Conservation (phyloP, 2,888 invertebrate genomes). For the Plebejus argus region DNA sequence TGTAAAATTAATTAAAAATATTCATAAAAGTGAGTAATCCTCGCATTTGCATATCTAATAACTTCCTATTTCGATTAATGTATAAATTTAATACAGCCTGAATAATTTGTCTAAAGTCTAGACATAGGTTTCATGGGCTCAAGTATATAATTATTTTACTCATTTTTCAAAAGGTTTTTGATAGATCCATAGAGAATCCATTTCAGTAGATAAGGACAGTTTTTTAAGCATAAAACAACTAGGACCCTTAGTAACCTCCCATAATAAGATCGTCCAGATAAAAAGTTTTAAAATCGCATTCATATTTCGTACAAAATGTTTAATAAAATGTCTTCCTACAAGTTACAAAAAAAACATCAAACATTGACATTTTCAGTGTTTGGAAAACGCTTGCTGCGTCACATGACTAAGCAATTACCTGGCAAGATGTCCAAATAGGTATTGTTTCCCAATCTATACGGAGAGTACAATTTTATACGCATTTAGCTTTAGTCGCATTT, state of each 20-base stretch:
- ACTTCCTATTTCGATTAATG: neutral
- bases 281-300: no score
- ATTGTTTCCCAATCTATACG: neutral
- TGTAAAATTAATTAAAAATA: slow-evolving; percentile 23
- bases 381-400: neutral
- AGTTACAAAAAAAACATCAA: neutral
- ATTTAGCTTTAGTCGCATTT: no score
- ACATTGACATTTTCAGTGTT: neutral
- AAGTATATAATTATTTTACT: neutral
- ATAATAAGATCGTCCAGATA: no score
- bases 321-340: neutral
- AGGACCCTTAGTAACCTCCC: no score
- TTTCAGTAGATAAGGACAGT: neutral
- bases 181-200: no score
- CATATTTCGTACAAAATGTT: neutral
- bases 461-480: neutral
- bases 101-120: neutral
- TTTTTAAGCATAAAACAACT: neutral
- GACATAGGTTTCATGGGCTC: neutral
- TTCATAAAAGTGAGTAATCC: slow-evolving; percentile 35
- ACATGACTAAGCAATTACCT: neutral
- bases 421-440: neutral
- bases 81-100: neutral
- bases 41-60: neutral
- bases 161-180: neutral